These are phyloP conservation scores for Cyprinodon brontotheroides DNA, from an alignment of 2,113 vertebrate genomes.

Conservation along the genomic window DNA sequence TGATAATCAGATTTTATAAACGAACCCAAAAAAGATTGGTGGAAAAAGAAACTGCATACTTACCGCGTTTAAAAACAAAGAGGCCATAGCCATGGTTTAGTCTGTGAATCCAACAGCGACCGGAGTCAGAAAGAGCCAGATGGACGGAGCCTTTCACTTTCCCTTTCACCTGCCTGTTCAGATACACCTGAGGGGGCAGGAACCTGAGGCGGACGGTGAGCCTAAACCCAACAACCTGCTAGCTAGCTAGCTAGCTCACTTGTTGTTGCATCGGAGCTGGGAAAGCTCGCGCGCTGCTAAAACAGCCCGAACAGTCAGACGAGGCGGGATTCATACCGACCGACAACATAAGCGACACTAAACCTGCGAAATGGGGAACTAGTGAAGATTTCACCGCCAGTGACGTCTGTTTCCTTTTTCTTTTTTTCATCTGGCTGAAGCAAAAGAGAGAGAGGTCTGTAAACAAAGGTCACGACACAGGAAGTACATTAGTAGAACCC, in stretches of 20 bases:
- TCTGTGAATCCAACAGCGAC: not conserved
- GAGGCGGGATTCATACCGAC: constrained; percentile 46
- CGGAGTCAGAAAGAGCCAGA: not conserved
- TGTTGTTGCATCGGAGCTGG: constrained; percentile 44
- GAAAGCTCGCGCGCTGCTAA: constrained; percentile 28
- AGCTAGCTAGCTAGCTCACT: constrained; percentile 65
- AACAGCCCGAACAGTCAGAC: constrained; percentile 1
- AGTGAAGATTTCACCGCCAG: not conserved
- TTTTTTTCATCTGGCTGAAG: not conserved
- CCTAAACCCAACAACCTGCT: not conserved
- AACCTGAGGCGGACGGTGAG: not conserved
- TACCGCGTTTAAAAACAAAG: constrained; percentile 62
- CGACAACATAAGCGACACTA: not conserved
- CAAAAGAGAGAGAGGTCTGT: constrained; percentile 44
- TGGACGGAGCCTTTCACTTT: not conserved
- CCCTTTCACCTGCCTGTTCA: not conserved
- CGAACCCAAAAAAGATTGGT: not conserved
- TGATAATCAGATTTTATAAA: not conserved
- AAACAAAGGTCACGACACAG: constrained; percentile 75
- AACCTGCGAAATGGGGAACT: not conserved
- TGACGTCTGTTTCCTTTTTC: constrained; percentile 28
- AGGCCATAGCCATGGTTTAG: constrained; percentile 54
- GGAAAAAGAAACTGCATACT: constrained; percentile 15
- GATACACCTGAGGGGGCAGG: not conserved
- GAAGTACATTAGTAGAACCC: constrained; percentile 61